Evolutionary conservation across 2,113 vertebrate genomes (phyloP), one percentile per base, ranked within the genome.

Genomic region (Pandion haliaetus): DNA sequence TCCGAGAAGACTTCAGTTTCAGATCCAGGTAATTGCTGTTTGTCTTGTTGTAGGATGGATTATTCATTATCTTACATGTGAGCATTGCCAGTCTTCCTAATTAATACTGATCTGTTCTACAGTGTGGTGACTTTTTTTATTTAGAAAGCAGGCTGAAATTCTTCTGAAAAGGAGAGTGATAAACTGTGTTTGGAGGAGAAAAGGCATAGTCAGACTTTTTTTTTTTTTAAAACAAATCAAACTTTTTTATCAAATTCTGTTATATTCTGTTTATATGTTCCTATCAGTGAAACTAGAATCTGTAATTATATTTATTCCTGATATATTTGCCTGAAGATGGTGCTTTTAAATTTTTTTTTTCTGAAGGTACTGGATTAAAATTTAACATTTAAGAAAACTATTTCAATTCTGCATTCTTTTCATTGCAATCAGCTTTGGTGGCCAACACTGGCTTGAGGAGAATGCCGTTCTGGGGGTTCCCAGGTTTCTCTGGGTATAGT

Each of bases 341-440:
- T 34, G 6, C 6, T 47, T 90, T 50, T 9, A 26, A 16, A 11
- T 12, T 45, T 25, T 50, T 86, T 59, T 11, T 32, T 29, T 10
- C 57, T 69, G 25, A 34, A 58, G 25, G 42, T 45, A 62, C 28
- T 54, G 13, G 9, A 73, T 86, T 81, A 65, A 83, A 57, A 77
- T 52, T 9, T 57, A n/a, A 50, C 11, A 29, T 58, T 57, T 66
- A 45, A 78, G 50, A 58, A 65, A 84, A 42, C 2, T 24, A 1
- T 58, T 95, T 86, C 29, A 19, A 3, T 77, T 62, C 70, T 6
- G 2, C 2, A 0, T 76, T 54, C 4, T 70, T 85, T 86, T 79
- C 15, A 31, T 57, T 77, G 14, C 34, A 63, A 0, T 72, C 0
- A 0, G 3, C 11, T 83, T 31, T 3, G 2, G 11, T 55, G 55